These are phyloP conservation scores for Spheniscus humboldti DNA, from an alignment of 2,797 vertebrate species.

Conservation along the genomic window DNA sequence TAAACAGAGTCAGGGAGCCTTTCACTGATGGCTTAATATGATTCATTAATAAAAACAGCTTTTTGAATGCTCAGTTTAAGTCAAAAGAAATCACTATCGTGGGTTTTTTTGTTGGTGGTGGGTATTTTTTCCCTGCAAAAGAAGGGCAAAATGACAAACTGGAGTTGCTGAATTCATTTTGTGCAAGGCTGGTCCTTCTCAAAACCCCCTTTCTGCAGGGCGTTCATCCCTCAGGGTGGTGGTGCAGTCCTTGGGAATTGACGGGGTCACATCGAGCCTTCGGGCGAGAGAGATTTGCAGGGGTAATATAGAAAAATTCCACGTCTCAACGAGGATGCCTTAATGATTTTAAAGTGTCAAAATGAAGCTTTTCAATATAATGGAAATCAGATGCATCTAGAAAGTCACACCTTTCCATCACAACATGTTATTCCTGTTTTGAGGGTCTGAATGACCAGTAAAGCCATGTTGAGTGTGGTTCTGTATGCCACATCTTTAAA, in stretches of 20 bases:
- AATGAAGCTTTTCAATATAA: conserved; percentile 18
- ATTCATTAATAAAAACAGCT: conserved; percentile 84
- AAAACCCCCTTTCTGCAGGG: conserved; percentile 52
- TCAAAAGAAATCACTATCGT: conserved; percentile 81
- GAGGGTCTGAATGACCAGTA: background rate
- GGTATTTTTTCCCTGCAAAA: conserved; percentile 63
- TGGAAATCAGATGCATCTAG: background rate
- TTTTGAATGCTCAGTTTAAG: conserved; percentile 84
- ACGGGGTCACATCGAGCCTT: conserved; percentile 9
- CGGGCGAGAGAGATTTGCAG: conserved; percentile 20
- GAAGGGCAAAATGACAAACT: conserved; percentile 79
- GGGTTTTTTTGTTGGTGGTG: conserved; percentile 36
- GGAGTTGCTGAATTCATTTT: conserved; percentile 71
- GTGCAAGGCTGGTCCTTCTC: conserved; percentile 57
- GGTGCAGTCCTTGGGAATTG: conserved; percentile 10
- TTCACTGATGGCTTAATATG: conserved; percentile 82
- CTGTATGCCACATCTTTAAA: background rate
- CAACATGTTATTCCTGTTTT: background rate
- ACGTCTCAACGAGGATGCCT: conserved; percentile 23
- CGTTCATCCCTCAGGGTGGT: conserved; percentile 55
- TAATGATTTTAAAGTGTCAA: conserved; percentile 41
- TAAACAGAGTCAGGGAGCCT: conserved; percentile 83
- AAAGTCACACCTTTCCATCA: background rate
- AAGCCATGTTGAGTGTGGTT: background rate
- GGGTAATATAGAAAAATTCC: conserved; percentile 16